Evolutionary conservation across 2,797 vertebrate genomes (phyloP), one percentile per base, ranked within the genome.

Genomic region (Thaleichthys pacificus): DNA sequence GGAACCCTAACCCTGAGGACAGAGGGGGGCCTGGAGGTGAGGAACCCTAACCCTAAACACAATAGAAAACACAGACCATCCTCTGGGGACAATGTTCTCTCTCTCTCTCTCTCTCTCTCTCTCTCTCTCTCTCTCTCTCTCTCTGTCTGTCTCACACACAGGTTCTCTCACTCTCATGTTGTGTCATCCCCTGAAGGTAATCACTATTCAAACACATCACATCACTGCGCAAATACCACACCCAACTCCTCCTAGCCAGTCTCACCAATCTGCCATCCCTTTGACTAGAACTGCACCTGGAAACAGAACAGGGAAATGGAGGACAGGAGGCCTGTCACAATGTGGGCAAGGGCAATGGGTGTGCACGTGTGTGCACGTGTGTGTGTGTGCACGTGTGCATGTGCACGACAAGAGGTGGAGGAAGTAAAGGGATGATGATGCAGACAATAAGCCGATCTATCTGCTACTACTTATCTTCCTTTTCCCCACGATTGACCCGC

Each of bases 171-270:
- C 73, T 69, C 73, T 85, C 77, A 81, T 68, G 61, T 74, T 76
- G 70, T 77, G 66, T 84, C 77, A 71, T 77, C 67, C 74, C 74
- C 70, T 72, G 51, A 69, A 88, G 81, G 82, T 85, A 77, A 85
- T 78, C 70, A 0, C 76, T 83, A 80, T 86, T 85, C 80, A 86
- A 91, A 91, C 82, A 88, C 85, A 88, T 89, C 82, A 88, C 85
- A 88, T 89, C 87, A 85, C 63, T 49, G 70, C 58, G 74, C 78
- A 87, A 87, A 88, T 86, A 84, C 69, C 56, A 7, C 76, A 12
- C 78, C 81, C 76, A 81, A 72, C 76, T 54, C 63, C 17, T 9
- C 35, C 0, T 26, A 30, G 62, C 69, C 61, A 19, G 26, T 3
- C 72, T 35, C n/a, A 14, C 11, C 7, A 12, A 19, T 66, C 47